phyloP scores from a whole-genome alignment of 2,888 invertebrate species.

The Synanthedon vespiformis region DNA sequence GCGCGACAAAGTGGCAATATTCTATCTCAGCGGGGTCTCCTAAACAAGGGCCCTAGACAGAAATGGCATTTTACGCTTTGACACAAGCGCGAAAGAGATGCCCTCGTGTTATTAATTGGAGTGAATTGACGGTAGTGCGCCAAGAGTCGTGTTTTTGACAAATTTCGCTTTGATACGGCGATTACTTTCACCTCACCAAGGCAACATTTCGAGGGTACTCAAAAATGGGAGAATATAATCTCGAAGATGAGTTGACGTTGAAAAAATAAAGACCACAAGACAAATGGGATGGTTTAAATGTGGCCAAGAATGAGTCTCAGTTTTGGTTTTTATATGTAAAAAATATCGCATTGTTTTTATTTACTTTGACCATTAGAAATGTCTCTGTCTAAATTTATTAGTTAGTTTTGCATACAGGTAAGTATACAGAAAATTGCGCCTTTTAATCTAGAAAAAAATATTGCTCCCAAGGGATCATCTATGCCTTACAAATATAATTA shows the following conservation, averaged over 20 bases:
- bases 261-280: slow-evolving; percentile 18
- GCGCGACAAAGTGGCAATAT: slow-evolving; percentile 70
- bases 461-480: no score
- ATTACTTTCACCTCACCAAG: slow-evolving; percentile 56
- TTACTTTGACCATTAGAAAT: no score
- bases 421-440: no score
- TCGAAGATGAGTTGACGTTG: slow-evolving; percentile 22
- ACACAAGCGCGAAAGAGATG: slow-evolving; percentile 24
- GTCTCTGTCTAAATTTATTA: no score
- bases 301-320: neutral
- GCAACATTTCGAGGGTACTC: slow-evolving; percentile 46
- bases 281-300: slow-evolving; percentile 6
- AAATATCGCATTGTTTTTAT: no score
- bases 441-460: no score
- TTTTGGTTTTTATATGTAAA: no score
- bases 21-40: slow-evolving; percentile 64
- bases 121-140: slow-evolving; percentile 67
- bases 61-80: slow-evolving; percentile 21
- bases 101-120: slow-evolving; percentile 62
- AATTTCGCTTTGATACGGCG: slow-evolving; percentile 68
- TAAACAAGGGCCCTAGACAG: slow-evolving; percentile 59
- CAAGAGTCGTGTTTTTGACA: slow-evolving; percentile 66
- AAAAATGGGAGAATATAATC: slow-evolving; percentile 19
- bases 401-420: no score
- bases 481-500: no score